Evolutionary conservation across 2,888 invertebrate species (phyloP), one percentile per base, ranked within the genome.

Genomic region (Zaprionus obscuricornis): DNA sequence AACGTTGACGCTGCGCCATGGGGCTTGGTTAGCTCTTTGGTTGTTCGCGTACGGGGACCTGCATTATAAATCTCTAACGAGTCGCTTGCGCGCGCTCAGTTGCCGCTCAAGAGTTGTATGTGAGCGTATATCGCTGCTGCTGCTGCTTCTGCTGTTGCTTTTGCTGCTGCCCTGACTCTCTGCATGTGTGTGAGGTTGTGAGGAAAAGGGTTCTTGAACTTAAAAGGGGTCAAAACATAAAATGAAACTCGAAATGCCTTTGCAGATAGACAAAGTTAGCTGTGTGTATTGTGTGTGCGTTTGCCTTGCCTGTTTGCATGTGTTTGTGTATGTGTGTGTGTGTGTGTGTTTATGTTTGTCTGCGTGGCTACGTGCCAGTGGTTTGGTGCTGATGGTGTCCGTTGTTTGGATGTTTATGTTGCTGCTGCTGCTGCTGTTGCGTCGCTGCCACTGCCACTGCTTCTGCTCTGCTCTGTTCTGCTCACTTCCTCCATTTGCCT

Each of bases 161-260:
- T 14, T 14, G 33, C 34, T 24, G 46, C 26, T 22, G 36, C 50
- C 56, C 18, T 36, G 34, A 5, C 45, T 5, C 18, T 49, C 39
- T 27, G 37, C 22, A 17, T 45, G 59, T 62, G 45, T 55, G 59
- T 58, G 64, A 63, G 65, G 72, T 69, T 79, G 84, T 67, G 84
- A 81, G 84, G 74, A 88, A 88, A 88, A 88, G 88, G 88, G 88
- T 88, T 88, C 88, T 88, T 88, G 88, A 88, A 88, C 88, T 88
- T 88, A 88, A 88, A 88, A 87, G 88, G 87, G 88, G 88, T 88
- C 88, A 88, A 79, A 86, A 83, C 76, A 81, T 77, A 86, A 86
- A 85, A 82, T 73, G 86, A 85, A 84, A 84, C 86, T 78, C 78
- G 81, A 78, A 85, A 83, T 85, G 83, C 85, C 78, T 85, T 75